Evolutionary conservation across 2,113 vertebrate genomes (phyloP), one percentile per base, ranked within the genome.

Genomic region (Dasyprocta punctata): DNA sequence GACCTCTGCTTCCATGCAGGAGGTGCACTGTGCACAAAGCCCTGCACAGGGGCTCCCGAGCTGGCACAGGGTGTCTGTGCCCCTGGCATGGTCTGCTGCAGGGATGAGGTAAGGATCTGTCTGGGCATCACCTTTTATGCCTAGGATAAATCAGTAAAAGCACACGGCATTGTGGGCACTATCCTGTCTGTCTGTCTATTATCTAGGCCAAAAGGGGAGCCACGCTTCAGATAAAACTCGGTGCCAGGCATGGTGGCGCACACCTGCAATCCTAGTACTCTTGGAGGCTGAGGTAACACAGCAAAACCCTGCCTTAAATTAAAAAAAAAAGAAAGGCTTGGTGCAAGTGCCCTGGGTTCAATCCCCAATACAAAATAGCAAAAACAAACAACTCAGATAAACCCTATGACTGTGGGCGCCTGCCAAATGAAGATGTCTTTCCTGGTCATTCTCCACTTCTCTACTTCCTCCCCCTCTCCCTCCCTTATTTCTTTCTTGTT

Each of bases 381-480:
- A 52, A 75, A 52, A 80, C 28, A 52, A 78, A 7, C 4, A 78
- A 13, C 41, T 41, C 22, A 24, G 71, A 47, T 14, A 41, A 38
- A 24, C 60, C 30, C 26, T 0, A 4, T 36, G 44, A 17, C 0
- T 2, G 4, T 0, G 24, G 30, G 93, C n/a, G 14, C 58, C n/a
- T 71, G 36, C 5, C 7, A n/a, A 75, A 20, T 7, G 1, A n/a
- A 33, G 5, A 7, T 0, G 3, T 24, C n/a, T 71, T 19, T 49
- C 13, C 47, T 10, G 38, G 63, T 16, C 9, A 20, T 8, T 0
- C 36, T 41, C 56, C 20, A 69, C 60, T 95, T 47, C 44, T 6
- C 17, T 9, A 1, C 11, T 11, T 4, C 71, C 8, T 36, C 17
- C 30, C 7, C 30, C 11, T 10, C 14, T 78, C 33, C 7, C 17